Evolutionary conservation across 2,113 vertebrate species (phyloP).

Genomic region (Dasypus novemcinctus): DNA sequence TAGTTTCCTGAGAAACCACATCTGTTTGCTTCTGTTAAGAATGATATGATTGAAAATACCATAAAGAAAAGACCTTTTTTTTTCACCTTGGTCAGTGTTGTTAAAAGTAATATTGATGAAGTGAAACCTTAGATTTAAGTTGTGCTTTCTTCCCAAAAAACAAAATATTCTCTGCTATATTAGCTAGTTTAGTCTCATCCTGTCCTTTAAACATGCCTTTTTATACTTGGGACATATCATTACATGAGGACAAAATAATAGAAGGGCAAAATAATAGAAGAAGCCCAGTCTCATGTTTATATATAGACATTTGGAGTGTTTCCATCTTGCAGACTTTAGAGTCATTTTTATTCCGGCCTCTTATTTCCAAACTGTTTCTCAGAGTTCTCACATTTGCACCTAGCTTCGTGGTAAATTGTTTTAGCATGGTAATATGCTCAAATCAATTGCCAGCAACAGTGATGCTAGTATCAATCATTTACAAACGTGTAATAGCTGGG

Average conservation of each 20-base stretch:
- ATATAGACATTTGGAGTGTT: neutral
- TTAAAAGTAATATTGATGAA: neutral
- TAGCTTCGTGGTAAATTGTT: slow-evolving; percentile 52
- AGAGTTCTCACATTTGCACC: slow-evolving; percentile 14
- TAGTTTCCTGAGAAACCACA: slow-evolving; percentile 25
- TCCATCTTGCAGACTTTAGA: neutral
- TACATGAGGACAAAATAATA: neutral
- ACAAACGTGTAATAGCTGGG: slow-evolving; percentile 16
- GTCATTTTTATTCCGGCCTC: neutral
- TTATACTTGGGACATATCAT: neutral
- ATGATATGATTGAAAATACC: neutral
- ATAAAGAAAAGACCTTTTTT: neutral
- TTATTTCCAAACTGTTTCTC: slow-evolving; percentile 57
- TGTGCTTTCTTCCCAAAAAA: neutral
- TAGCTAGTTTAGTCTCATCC: neutral
- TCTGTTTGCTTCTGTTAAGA: neutral
- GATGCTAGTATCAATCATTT: slow-evolving; percentile 59
- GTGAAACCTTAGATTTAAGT: neutral
- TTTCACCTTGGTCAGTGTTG: neutral
- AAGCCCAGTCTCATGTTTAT: neutral
- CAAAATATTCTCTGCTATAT: neutral
- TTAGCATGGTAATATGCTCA: slow-evolving; percentile 57
- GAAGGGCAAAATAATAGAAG: neutral
- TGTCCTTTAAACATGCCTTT: neutral
- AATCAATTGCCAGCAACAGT: slow-evolving; percentile 50